These are phyloP conservation scores for Alligator sinensis DNA, from an alignment of 2,113 vertebrate species.

Conservation along the genomic window DNA sequence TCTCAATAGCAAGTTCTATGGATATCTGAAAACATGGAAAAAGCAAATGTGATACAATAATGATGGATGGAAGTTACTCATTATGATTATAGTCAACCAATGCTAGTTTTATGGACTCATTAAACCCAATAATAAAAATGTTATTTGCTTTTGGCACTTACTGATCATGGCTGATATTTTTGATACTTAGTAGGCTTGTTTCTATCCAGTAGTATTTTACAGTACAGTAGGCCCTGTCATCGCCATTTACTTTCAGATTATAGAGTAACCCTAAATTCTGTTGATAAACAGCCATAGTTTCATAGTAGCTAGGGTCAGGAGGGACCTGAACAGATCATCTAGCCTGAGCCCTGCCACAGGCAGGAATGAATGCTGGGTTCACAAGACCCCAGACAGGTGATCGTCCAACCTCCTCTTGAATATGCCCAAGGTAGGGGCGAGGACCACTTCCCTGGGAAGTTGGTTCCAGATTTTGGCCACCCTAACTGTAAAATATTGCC, in stretches of 20 bases:
- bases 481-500: too few relatives aligned
- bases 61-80: background rate
- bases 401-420: too few relatives aligned
- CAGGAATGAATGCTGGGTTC: too few relatives aligned
- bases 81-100: background rate
- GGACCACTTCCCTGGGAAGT: too few relatives aligned
- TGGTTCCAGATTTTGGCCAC: too few relatives aligned
- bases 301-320: too few relatives aligned
- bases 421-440: too few relatives aligned
- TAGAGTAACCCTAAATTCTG: background rate
- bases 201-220: background rate
- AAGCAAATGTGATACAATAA: background rate
- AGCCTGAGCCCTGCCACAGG: too few relatives aligned
- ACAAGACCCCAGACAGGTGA: too few relatives aligned
- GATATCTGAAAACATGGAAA: background rate
- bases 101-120: background rate
- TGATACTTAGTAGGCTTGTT: background rate
- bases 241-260: background rate
- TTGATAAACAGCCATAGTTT: background rate
- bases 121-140: background rate
- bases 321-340: too few relatives aligned
- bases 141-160: background rate
- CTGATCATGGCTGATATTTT: slow-evolving; percentile 2
- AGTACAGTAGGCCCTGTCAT: background rate
- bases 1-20: background rate